phyloP scores from a whole-genome alignment of 2,113 vertebrate species.

The Cheilinus undulatus region DNA sequence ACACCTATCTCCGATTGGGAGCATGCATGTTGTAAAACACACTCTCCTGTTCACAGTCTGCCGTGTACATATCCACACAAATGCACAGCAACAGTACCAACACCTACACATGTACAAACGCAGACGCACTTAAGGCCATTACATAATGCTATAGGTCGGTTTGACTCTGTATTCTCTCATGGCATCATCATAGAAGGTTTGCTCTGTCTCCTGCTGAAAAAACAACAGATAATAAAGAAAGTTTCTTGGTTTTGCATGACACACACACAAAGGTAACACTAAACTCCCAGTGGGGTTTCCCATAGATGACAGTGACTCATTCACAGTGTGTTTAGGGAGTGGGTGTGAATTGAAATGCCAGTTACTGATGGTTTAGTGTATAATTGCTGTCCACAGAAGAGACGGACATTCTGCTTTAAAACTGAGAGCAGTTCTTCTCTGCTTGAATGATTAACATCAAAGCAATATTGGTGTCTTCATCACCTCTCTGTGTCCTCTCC shows the following conservation, averaged over 20 bases:
- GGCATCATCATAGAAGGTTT: slow-evolving; percentile 21
- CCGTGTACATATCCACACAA: slow-evolving; percentile 50
- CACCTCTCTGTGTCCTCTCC: slow-evolving; percentile 45
- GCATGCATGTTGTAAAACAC: slow-evolving; percentile 55
- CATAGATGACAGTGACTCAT: slow-evolving; percentile 70
- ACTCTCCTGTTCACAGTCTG: slow-evolving; percentile 27
- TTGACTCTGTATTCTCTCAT: slow-evolving; percentile 15
- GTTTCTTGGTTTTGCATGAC: slow-evolving; percentile 29
- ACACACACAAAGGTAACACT: slow-evolving; percentile 27
- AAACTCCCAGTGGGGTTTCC: slow-evolving; percentile 45
- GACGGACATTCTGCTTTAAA: slow-evolving; percentile 41
- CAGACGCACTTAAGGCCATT: slow-evolving; percentile 61
- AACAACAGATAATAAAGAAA: slow-evolving; percentile 35
- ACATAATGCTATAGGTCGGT: slow-evolving; percentile 64
- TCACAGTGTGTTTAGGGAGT: slow-evolving; percentile 54
- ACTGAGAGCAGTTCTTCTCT: slow-evolving; percentile 37
- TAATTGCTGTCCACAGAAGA: slow-evolving; percentile 55
- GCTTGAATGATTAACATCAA: slow-evolving; percentile 55
- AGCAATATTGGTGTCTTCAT: slow-evolving; percentile 25
- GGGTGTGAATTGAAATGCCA: slow-evolving; percentile 68
- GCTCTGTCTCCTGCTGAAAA: slow-evolving; percentile 30
- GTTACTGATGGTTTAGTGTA: slow-evolving; percentile 61
- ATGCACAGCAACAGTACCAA: slow-evolving; percentile 47
- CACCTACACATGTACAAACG: slow-evolving; percentile 65
- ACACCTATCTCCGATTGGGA: slow-evolving; percentile 49